Evolutionary conservation across 2,113 vertebrate genomes (phyloP), one percentile per base, ranked within the genome.

Genomic region (Archilochus colubris): DNA sequence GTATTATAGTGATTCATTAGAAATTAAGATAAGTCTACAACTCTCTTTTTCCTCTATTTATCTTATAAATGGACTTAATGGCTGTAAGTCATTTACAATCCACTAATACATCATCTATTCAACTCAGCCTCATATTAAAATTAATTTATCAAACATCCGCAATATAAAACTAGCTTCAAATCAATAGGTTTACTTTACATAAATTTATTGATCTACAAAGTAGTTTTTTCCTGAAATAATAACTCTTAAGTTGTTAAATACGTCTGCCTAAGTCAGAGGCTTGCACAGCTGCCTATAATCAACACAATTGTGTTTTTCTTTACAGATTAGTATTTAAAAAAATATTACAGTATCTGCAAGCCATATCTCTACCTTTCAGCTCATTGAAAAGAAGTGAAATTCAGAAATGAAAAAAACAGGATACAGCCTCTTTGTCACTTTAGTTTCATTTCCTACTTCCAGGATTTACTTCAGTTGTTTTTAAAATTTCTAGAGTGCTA

Each of bases 91-190:
- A 82, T 90, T 96, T 88, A 93, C 17, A 69, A 94, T 88, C 70
- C 92, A 76, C 63, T 96, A 91, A 94, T 81, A 95, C 38, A 93
- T 90, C 87, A 94, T 79, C 94, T 90, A 90, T 85, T 80, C 95
- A 93, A 95, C 74, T 89, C 57, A 67, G 92, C 88, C 55, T 84
- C 84, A 89, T 91, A 95, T 82, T 93, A 95, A 97, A 97, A 97
- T 94, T 77, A 95, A 93, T 95, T 96, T 94, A 94, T 93, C 95
- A 91, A 82, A 64, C 53, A 91, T 95, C 66, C 21, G 44, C 96
- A 93, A 95, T 82, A 97, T 72, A 94, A 74, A 97, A 98, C 97
- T 97, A 98, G 84, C 86, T 97, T 85, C 91, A 96, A 96, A 94
- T 96, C 94, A 96, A 93, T 69, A 94, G 19, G 84, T 90, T 97